These are phyloP conservation scores for Eupithecia tripunctaria DNA, from an alignment of 2,888 invertebrate genomes.

Conservation along the genomic window DNA sequence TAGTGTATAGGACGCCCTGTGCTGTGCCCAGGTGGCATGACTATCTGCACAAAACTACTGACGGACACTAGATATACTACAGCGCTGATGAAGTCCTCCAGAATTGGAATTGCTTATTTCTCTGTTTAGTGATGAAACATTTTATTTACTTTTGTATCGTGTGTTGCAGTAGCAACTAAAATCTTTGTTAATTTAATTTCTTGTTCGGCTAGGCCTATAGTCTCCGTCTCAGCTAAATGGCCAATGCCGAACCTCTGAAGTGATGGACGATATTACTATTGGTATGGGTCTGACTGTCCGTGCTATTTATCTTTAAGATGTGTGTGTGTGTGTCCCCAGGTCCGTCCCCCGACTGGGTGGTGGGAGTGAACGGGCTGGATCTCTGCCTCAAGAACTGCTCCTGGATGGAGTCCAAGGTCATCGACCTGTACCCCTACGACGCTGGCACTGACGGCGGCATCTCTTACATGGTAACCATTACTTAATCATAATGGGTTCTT, in stretches of 20 bases:
- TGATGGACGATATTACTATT: neutral
- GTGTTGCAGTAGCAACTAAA: neutral
- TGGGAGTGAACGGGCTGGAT: conserved; percentile 94
- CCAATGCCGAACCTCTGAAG: neutral
- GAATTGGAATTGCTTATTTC: neutral
- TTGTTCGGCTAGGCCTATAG: neutral
- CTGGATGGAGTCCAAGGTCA: conserved; percentile 92
- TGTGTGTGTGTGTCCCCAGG: conserved; percentile 77
- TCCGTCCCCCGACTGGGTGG: conserved; percentile 99
- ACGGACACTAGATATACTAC: neutral
- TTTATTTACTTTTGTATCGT: neutral
- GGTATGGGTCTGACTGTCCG: neutral
- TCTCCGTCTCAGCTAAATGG: neutral
- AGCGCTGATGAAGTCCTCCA: neutral
- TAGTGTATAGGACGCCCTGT: neutral
- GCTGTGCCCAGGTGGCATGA: neutral
- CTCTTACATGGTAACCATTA: conserved; percentile 90
- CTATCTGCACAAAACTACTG: neutral
- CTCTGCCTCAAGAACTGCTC: conserved; percentile 95
- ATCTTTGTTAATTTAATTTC: neutral
- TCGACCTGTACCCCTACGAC: conserved; percentile 97
- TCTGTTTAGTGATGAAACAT: too few species aligned
- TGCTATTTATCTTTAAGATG: neutral
- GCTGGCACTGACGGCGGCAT: conserved; percentile 98
- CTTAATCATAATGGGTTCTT: neutral